Percentiles rank a stretch among this genome's conserved stretches.
These are phyloP conservation scores for Sacculina carcini DNA, from an alignment of 2,888 invertebrate species.

Conservation along the genomic window DNA sequence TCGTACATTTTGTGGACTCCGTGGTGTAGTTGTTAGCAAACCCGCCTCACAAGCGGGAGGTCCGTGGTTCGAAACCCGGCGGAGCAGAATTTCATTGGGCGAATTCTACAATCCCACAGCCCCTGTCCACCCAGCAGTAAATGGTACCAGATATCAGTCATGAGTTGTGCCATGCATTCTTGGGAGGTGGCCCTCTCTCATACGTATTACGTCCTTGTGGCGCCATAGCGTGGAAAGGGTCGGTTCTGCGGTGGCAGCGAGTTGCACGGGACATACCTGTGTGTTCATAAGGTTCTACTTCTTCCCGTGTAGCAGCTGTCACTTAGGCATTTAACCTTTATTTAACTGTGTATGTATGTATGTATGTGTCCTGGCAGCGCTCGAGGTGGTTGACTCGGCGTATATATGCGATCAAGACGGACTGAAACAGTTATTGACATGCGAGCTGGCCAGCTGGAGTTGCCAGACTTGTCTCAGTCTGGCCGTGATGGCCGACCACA, in stretches of 20 bases:
- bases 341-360: neutral
- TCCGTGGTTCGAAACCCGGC: too few species aligned
- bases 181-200: slow-evolving; percentile 82
- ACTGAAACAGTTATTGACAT: slow-evolving; percentile 79
- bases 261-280: slow-evolving; percentile 65
- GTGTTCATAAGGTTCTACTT: slow-evolving; percentile 13
- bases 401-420: slow-evolving; percentile 89
- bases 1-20: too few species aligned
- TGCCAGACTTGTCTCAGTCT: slow-evolving; percentile 89
- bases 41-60: too few species aligned
- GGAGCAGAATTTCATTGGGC: too few species aligned
- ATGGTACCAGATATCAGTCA: too few species aligned
- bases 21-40: too few species aligned
- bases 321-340: too few species aligned
- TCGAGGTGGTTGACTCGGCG: slow-evolving; percentile 81
- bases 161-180: too few species aligned
- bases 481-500: slow-evolving; percentile 83
- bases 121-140: too few species aligned
- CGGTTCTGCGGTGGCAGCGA: slow-evolving; percentile 97
- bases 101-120: too few species aligned
- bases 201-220: slow-evolving; percentile 70
- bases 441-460: slow-evolving; percentile 91
- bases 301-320: too few species aligned
- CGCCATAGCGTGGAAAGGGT: slow-evolving; percentile 90
- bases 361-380: slow-evolving; percentile 31